Conservation (phyloP, 1,140 invertebrate species). For the Trachymyrmex cornetzi region DNA sequence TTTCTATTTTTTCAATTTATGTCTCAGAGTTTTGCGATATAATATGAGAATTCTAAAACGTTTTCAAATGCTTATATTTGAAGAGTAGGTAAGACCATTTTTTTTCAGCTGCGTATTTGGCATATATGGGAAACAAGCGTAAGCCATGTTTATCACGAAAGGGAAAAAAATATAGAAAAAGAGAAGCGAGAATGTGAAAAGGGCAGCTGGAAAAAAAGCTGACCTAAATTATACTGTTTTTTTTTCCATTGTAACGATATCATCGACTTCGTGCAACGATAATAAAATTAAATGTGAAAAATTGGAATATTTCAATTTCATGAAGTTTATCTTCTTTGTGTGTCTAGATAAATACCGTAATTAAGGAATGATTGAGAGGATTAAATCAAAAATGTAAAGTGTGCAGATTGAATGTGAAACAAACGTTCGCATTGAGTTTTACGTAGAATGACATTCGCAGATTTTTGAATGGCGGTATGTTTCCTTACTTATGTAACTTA, state of each 20-base stretch:
- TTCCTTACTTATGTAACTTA: constrained; percentile 22
- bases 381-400: background rate
- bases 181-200: background rate
- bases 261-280: background rate
- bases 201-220: background rate
- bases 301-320: background rate
- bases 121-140: background rate
- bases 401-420: background rate
- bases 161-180: background rate
- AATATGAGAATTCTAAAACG: too few relatives aligned
- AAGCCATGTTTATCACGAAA: background rate
- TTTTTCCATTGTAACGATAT: background rate
- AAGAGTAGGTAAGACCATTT: background rate
- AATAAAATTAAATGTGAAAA: constrained; percentile 8
- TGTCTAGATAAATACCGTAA: background rate
- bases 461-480: constrained; percentile 33
- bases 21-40: too few relatives aligned
- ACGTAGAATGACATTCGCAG: background rate
- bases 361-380: background rate
- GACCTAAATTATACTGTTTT: constrained; percentile 28
- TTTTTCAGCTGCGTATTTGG: background rate
- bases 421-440: background rate
- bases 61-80: too few relatives aligned
- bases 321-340: background rate
- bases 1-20: too few relatives aligned